phyloP scores from a whole-genome alignment of 2,888 invertebrate genomes.

The Cantharis flavilabris region DNA sequence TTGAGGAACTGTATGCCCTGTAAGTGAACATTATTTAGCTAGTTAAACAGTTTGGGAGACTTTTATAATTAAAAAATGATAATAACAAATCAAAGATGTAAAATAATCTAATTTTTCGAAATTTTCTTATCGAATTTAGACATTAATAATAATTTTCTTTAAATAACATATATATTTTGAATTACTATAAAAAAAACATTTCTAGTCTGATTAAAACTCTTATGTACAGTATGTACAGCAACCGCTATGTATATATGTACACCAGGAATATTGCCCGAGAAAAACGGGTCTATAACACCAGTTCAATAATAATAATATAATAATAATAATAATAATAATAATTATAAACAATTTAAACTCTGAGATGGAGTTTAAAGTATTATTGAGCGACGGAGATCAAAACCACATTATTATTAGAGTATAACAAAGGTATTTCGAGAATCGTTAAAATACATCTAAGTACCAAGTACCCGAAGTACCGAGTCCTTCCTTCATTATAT shows the following conservation, averaged over 20 bases:
- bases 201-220: constrained; percentile 50
- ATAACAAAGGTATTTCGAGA: constrained; percentile 29
- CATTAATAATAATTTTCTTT: constrained; percentile 34
- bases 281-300: constrained; percentile 47
- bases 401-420: constrained; percentile 32
- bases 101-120: not conserved
- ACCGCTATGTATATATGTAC: constrained; percentile 48
- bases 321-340: not conserved
- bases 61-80: not conserved
- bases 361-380: constrained; percentile 28
- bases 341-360: constrained; percentile 36
- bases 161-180: constrained; percentile 38
- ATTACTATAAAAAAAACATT: constrained; percentile 35
- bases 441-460: constrained; percentile 23
- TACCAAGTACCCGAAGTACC: constrained; percentile 21
- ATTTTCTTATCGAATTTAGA: not conserved
- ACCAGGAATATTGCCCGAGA: constrained; percentile 49
- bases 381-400: constrained; percentile 54
- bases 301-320: constrained; percentile 30
- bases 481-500: constrained; percentile 11
- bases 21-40: constrained; percentile 8
- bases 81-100: not conserved
- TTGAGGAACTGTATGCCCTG: constrained; percentile 25
- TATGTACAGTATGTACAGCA: constrained; percentile 53
- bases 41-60: constrained; percentile 26